Evolutionary conservation across 2,888 invertebrate species (phyloP), one percentile per base, ranked within the genome.

Genomic region (Calliscelio sp.): DNA sequence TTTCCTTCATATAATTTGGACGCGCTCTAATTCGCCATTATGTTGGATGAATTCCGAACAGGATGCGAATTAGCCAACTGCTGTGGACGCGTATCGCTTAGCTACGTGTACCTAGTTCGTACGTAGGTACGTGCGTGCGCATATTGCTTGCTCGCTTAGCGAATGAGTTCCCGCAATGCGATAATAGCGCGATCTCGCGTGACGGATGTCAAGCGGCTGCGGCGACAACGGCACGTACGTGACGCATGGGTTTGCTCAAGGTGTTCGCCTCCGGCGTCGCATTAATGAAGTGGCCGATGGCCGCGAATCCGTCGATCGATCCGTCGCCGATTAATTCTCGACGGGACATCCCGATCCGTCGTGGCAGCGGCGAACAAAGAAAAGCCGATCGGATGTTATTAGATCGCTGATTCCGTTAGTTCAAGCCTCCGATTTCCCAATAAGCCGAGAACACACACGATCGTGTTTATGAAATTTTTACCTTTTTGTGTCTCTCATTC

Each of bases 301-400:
- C 81, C 79, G 75, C 77, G 75, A 85, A 82, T 75, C 65, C 57
- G 71, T 73, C 66, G 68, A 82, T 78, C 79, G 70, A 80, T 85
- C 81, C 81, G 78, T 79, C 71, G 74, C 70, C 75, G 79, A 85
- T 85, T 85, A 85, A 85, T 85, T 81, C 85, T 74, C 81, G 63
- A 46, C 63, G 75, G 81, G 81, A 81, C 75, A 70, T 75, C 81
- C 81, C 75, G 75, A 75, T 61, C 35, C 61, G 44, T 41, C 55
- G 32, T 10, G 32, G 51, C 51, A 38, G 51, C 41, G 51, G 44
- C 57, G 38, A 68, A 81, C 81, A 81, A 81, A 81, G 81, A 74
- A 81, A 55, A 61, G 81, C 81, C 81, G 81, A 81, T 81, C 81
- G 81, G 81, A 81, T 81, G 81, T 75, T 81, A 81, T 81, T 81